Conservation (phyloP, 2,888 invertebrate species). For the Erynnis tages region DNA sequence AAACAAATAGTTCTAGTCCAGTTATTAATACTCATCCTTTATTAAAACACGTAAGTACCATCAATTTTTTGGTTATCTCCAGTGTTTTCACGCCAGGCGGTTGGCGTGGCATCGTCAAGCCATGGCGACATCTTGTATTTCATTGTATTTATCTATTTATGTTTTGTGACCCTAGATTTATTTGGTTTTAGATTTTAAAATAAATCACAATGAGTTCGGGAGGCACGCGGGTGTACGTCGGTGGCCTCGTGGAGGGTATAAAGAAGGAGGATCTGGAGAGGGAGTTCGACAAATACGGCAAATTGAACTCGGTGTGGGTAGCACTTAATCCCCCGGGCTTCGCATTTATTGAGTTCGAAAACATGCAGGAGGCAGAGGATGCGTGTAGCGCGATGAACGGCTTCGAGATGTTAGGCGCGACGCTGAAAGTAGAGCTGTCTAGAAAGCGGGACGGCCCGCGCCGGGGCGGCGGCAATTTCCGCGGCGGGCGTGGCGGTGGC, state of each 20-base stretch:
- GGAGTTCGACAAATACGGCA: constrained; percentile 95
- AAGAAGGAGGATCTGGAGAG: constrained; percentile 95
- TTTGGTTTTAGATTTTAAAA: constrained; percentile 40
- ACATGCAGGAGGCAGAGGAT: constrained; percentile 93
- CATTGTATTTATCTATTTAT: constrained; percentile 70
- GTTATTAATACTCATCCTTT: constrained; percentile 44
- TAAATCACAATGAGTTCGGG: constrained; percentile 63
- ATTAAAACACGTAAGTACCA: constrained; percentile 60
- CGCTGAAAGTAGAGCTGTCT: constrained; percentile 93
- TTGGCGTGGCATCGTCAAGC: constrained; percentile 70
- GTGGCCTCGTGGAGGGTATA: constrained; percentile 92
- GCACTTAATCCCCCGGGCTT: constrained; percentile 97
- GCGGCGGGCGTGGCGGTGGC: constrained; percentile 76
- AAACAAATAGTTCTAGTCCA: constrained; percentile 25
- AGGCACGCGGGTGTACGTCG: constrained; percentile 93
- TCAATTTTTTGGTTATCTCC: constrained; percentile 36
- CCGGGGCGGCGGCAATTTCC: constrained; percentile 82
- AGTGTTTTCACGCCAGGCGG: constrained; percentile 39
- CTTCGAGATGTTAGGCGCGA: constrained; percentile 92
- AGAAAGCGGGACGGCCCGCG: constrained; percentile 88
- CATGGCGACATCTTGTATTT: constrained; percentile 77
- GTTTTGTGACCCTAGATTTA: constrained; percentile 29
- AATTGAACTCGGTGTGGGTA: constrained; percentile 95
- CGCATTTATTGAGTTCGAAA: constrained; percentile 96
- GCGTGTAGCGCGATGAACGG: constrained; percentile 95